Percentiles rank a stretch among this genome's conserved stretches.
Evolutionary conservation across 2,797 vertebrate species (phyloP).

Genomic region (Amniataba percoides): DNA sequence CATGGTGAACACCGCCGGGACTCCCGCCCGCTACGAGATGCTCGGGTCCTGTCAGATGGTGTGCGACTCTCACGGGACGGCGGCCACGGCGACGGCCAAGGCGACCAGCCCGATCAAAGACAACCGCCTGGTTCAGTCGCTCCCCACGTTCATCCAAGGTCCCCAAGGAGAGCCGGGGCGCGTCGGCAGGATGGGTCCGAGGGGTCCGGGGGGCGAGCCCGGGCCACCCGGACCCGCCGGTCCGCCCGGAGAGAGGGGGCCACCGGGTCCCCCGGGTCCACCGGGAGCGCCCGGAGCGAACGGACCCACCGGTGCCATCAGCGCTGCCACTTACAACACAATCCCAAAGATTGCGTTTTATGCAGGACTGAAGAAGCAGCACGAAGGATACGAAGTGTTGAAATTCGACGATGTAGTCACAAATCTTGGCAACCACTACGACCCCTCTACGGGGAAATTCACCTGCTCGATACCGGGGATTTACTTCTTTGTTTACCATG

Average conservation of each 20-base stretch:
- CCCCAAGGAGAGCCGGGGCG: constrained; percentile 89
- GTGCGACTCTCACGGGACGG: constrained; percentile 94
- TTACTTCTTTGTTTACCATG: constrained; percentile 99
- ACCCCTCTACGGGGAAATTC: constrained; percentile 94
- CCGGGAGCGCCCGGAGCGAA: constrained; percentile 89
- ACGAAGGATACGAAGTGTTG: constrained; percentile 96
- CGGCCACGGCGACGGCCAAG: constrained; percentile 89
- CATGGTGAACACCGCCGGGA: constrained; percentile 95
- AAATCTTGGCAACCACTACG: constrained; percentile 97
- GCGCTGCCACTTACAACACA: constrained; percentile 96
- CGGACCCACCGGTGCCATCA: constrained; percentile 90
- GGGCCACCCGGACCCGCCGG: constrained; percentile 92
- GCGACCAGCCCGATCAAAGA: constrained; percentile 83
- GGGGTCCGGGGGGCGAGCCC: constrained; percentile 92
- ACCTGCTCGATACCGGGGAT: constrained; percentile 98
- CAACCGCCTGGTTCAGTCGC: constrained; percentile 84
- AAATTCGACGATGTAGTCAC: constrained; percentile 99
- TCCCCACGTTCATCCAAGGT: constrained; percentile 88
- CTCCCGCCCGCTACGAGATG: constrained; percentile 95
- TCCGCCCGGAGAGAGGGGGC: constrained; percentile 90
- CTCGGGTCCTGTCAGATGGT: constrained; percentile 98
- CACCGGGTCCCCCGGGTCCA: constrained; percentile 90
- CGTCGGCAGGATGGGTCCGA: constrained; percentile 90
- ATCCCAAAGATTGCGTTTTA: constrained; percentile 98
- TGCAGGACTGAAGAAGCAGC: constrained; percentile 96